These are phyloP conservation scores for Sinonovacula constricta DNA, from an alignment of 1,140 invertebrate genomes.

Conservation along the genomic window DNA sequence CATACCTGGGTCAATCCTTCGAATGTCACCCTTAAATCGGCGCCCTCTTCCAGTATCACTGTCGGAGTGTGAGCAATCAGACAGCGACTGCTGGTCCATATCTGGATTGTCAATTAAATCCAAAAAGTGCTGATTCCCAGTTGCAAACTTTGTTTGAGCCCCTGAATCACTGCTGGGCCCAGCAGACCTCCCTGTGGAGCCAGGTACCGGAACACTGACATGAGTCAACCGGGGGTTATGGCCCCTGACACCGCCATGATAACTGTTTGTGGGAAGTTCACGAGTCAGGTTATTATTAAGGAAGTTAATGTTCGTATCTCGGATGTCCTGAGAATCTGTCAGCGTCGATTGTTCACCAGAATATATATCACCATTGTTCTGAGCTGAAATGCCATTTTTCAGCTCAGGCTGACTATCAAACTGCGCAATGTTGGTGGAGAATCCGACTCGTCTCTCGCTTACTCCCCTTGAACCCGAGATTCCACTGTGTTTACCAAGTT, in stretches of 20 bases:
- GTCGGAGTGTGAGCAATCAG: slow-evolving; percentile 37
- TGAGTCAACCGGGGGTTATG: slow-evolving; percentile 21
- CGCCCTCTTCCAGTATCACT: slow-evolving; percentile 25
- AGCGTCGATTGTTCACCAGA: slow-evolving; percentile 43
- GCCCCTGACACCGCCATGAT: not conserved
- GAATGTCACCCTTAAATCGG: slow-evolving; percentile 34
- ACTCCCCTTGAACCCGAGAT: too few species aligned
- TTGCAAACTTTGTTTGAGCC: slow-evolving; percentile 12
- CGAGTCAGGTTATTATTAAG: slow-evolving; percentile 48
- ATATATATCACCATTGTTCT: slow-evolving; percentile 8
- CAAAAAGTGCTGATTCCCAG: slow-evolving; percentile 24
- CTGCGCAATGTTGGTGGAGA: slow-evolving; percentile 28
- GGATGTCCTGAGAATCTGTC: slow-evolving; percentile 43
- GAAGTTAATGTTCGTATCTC: slow-evolving; percentile 49
- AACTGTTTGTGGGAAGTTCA: not conserved
- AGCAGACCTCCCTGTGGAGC: not conserved
- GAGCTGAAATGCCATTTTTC: slow-evolving; percentile 22
- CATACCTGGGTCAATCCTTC: slow-evolving; percentile 42
- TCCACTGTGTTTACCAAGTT: too few species aligned
- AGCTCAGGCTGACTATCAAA: slow-evolving; percentile 8
- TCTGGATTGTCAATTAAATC: slow-evolving; percentile 30
- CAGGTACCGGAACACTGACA: slow-evolving; percentile 38
- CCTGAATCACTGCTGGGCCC: not conserved
- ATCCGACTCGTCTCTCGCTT: slow-evolving; percentile 28
- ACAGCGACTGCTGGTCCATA: slow-evolving; percentile 15